Evolutionary conservation across 2,888 invertebrate species (phyloP), one percentile per base, ranked within the genome.

Genomic region (Drosophila austrosaltans): DNA sequence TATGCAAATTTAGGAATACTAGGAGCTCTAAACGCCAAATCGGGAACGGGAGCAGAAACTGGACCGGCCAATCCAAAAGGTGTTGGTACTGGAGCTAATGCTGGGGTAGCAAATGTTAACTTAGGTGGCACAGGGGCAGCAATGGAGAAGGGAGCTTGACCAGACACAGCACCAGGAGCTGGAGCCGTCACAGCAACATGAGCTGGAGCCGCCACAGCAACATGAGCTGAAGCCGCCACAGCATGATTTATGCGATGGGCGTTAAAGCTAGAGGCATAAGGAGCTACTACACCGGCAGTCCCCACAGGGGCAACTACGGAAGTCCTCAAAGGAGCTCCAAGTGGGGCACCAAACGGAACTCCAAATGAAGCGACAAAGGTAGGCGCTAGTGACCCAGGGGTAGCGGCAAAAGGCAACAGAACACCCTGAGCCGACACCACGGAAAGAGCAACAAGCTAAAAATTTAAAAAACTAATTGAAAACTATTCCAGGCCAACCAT

Each of bases 161-260:
- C 28, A 2, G 28, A 2, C 28, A 28, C 28, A 28, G 32, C 32
- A 32, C 3, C 32, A 30, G 80, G 78, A 8, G 74, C 73, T 2
- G 82, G 79, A 28, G 28, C 28, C 28, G 28, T 4, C 28, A 28
- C 28, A 28, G 28, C 28, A 28, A 79, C 76, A 5, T 79, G 82
- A 12, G 77, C 77, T 57, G 74, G 61, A 42, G 76, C 76, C 5
- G 72, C 56, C 3, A 96, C 94, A 30, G 6, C 30, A 30, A 79
- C 77, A 5, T 79, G 82, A 12, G 77, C 77, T 57, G 74, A 59
- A 42, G 77, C 76, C 5, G 72, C 58, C 3, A 96, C 94, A 0
- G 96, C 96, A 82, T 96, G 96, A 92, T 96, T 96, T 66, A 96
- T 93, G 22, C 95, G 93, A 82, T 96, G 96, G 0, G 96, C 96